Conservation (phyloP, 2,888 invertebrate genomes). For the Salticus scenicus region DNA sequence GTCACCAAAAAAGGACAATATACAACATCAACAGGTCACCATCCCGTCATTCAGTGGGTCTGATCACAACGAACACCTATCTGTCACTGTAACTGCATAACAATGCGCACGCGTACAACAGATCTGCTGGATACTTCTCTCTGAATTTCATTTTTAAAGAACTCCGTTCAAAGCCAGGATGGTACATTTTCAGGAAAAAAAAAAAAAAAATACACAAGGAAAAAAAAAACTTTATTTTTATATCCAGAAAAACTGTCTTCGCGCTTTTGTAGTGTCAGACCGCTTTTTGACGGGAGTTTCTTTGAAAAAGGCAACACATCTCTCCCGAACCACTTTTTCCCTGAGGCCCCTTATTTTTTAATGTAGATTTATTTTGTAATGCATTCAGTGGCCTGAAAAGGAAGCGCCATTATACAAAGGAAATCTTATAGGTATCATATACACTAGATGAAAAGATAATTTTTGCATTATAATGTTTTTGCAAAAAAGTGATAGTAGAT, state of each 20-base stretch:
- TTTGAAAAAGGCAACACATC: not conserved
- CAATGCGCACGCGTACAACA: constrained; percentile 11
- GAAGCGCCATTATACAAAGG: not conserved
- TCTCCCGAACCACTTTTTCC: not conserved
- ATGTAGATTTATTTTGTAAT: constrained; percentile 2
- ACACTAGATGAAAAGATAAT: not conserved
- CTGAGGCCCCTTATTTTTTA: not conserved
- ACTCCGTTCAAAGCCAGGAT: not conserved
- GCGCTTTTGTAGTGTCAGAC: not conserved
- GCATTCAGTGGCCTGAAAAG: constrained; percentile 9
- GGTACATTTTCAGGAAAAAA: not conserved
- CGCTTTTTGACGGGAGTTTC: not conserved
- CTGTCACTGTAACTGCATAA: not conserved
- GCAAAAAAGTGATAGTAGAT: not conserved
- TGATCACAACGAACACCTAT: not conserved
- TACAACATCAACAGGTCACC: not conserved
- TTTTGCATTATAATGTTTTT: not conserved
- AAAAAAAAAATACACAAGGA: too few relatives aligned
- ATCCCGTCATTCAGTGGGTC: too few relatives aligned
- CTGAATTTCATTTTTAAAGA: not conserved
- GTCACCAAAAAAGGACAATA: not conserved
- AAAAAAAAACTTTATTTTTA: not conserved
- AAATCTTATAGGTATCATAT: not conserved
- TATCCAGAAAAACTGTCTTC: not conserved
- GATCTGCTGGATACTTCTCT: not conserved